Base-by-base conservation (phyloP, 2,797 vertebrate genomes). In the Chelon labrosus region DNA sequence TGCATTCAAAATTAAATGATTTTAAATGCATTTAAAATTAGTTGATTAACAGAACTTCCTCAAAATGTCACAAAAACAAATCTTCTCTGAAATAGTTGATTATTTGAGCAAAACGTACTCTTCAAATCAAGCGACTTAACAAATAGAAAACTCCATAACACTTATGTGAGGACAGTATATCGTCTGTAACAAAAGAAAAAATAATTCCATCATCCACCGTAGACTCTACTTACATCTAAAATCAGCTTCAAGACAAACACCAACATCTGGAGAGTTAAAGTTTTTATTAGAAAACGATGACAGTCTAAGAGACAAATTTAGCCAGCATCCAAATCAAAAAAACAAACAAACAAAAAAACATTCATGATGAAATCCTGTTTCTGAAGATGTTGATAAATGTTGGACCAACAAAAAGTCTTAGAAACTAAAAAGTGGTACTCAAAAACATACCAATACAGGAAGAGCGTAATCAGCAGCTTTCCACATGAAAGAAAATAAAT, bases 201-300 rank as follows among this genome's bases (percentile, higher is more conserved):
- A 7, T 5, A 3, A 16, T 50, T 38, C 8, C 3, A 59, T 17
- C 9, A 16, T 47, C 7, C 1, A 20, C n/a, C 46, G 10, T 2
- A 52, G 17, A 44, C 20, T 38, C 7, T 0, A 54, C 5, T 1
- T 5, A 56, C 25, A 54, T 27, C 8, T 49, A 0, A 27, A 27
- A 69, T 25, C 1, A 46, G 10, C 4, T 38, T 46, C 2, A 47
- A 64, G 71, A 50, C 37, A 57, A 55, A 64, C 37, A 71, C 31
- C 52, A 71, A 44, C 20, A 57, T 10, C 46, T 47, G 65, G 65
- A 74, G 70, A 86, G 81, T 83, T 61, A 86, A 81, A 75, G 39
- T 61, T 90, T 94, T 94, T 92, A 94, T 92, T 94, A 93, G 87
- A 93, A 94, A 94, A 92, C 71, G 79, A 87, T 84, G 82, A 90